These are phyloP conservation scores for Taxidea taxus DNA, from an alignment of 2,113 vertebrate species.

Conservation along the genomic window DNA sequence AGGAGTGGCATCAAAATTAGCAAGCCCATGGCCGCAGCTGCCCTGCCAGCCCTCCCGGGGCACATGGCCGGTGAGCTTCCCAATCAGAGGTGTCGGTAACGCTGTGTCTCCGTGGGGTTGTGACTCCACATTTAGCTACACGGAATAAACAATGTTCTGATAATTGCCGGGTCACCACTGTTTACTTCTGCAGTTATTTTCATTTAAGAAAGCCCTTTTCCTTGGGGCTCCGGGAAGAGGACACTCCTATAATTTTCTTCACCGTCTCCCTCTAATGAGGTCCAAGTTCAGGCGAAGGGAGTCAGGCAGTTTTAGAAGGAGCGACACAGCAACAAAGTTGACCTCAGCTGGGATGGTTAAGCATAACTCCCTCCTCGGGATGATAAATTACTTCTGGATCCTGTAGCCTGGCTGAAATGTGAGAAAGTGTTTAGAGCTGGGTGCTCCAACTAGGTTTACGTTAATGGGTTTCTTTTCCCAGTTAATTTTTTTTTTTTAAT, in stretches of 20 bases:
- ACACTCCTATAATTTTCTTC: constrained; percentile 71
- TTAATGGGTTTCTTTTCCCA: constrained; percentile 36
- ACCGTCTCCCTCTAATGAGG: constrained; percentile 73
- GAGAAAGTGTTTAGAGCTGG: constrained; percentile 16
- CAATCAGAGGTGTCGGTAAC: constrained; percentile 32
- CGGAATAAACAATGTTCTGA: constrained; percentile 72
- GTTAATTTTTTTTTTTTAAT: background rate
- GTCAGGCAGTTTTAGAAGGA: constrained; percentile 53
- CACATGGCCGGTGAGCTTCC: constrained; percentile 34
- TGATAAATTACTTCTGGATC: constrained; percentile 52
- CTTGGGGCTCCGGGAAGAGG: constrained; percentile 46
- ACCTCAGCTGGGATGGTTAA: constrained; percentile 43
- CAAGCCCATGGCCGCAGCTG: background rate
- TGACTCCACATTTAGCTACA: constrained; percentile 48
- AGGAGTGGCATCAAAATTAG: background rate
- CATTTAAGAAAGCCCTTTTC: constrained; percentile 52
- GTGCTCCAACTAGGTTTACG: background rate
- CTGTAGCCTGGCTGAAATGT: constrained; percentile 36
- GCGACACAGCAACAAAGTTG: background rate
- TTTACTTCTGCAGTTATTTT: constrained; percentile 69
- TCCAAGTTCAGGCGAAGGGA: constrained; percentile 72
- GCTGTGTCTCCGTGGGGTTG: constrained; percentile 25
- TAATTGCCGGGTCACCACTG: constrained; percentile 76
- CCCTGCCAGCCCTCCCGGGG: background rate
- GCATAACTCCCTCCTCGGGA: constrained; percentile 52